Base-by-base conservation (phyloP, 2,113 vertebrate genomes). In the Camelus bactrianus region DNA sequence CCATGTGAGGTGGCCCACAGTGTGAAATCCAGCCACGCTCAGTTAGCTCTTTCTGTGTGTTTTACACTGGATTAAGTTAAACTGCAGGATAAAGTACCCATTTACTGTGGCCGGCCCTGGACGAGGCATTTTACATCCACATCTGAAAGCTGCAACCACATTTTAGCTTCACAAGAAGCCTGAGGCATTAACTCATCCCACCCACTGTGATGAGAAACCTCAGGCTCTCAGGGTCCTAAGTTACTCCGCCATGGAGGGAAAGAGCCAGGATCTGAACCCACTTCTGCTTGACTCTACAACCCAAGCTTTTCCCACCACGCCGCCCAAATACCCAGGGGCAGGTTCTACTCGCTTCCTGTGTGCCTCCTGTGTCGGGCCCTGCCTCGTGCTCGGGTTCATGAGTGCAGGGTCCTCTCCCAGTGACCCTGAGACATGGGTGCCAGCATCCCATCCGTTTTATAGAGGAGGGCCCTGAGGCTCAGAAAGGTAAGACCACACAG, bases 381-480 rank as follows among this genome's bases (percentile, higher is more conserved):
- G 65, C 22, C 54, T 58, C 1, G 1, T 4, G 28, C 56, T 60
- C 92, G 17, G 32, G 12, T 38, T 26, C 6, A 22, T 12, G 16
- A 26, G 52, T 35, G 38, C 22, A 62, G 19, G 30, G 26, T 48
- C 67, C n/a, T 38, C 72, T 65, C 35, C 72, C 15, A n/a, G 2
- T 0, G 42, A 70, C 22, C 17, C 35, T 1, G 3, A 28, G 35
- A 67, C 13, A 22, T 1, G 9, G 52, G 30, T 3, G 20, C 16
- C 0, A 52, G 4, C 20, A 30, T 54, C 26, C 70, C 22, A 28
- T 13, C 46, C 50, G 46, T 6, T 52, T 73, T 4, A 76, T 17
- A 50, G 42, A 65, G 64, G 24, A 24, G 42, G 48, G 24, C 48
- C 56, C 10, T 0, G 1, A 22, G 70, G 56, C 22, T 50, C 38